Percentiles rank a stretch among this genome's conserved stretches.
Conservation (phyloP, 2,113 vertebrate genomes). For the Pipra filicauda region DNA sequence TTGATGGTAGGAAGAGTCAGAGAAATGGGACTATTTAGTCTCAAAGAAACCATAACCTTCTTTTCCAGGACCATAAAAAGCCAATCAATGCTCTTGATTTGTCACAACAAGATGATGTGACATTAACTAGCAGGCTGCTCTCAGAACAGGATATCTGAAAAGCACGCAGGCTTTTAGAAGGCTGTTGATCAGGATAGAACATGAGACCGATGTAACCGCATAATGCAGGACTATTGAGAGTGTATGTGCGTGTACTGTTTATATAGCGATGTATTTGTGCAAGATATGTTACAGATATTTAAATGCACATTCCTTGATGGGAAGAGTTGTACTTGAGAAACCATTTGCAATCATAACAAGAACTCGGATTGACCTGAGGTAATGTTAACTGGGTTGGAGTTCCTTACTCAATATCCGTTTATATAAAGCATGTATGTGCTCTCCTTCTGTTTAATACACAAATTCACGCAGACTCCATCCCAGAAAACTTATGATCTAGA, state of each 20-base stretch:
- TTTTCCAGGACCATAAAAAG: neutral
- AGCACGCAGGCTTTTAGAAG: neutral
- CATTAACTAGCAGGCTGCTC: neutral
- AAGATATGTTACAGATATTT: rapidly evolving
- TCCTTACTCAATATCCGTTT: neutral
- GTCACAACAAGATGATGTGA: neutral
- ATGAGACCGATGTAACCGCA: rapidly evolving
- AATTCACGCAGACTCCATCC: neutral
- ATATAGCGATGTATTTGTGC: rapidly evolving
- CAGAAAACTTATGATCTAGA: neutral
- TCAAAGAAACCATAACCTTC: neutral
- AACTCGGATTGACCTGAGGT: neutral
- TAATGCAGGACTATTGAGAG: rapidly evolving
- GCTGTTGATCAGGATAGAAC: neutral
- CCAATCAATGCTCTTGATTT: neutral
- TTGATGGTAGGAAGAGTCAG: neutral
- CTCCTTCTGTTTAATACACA: constrained; percentile 1
- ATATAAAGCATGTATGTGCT: neutral
- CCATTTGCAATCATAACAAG: neutral
- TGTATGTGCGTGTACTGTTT: neutral
- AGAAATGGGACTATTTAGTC: neutral
- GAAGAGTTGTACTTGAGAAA: neutral
- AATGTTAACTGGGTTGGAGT: neutral
- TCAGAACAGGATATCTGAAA: neutral
- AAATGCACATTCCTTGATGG: neutral